These are phyloP conservation scores for Picus viridis DNA, from an alignment of 2,797 vertebrate genomes.

Conservation along the genomic window DNA sequence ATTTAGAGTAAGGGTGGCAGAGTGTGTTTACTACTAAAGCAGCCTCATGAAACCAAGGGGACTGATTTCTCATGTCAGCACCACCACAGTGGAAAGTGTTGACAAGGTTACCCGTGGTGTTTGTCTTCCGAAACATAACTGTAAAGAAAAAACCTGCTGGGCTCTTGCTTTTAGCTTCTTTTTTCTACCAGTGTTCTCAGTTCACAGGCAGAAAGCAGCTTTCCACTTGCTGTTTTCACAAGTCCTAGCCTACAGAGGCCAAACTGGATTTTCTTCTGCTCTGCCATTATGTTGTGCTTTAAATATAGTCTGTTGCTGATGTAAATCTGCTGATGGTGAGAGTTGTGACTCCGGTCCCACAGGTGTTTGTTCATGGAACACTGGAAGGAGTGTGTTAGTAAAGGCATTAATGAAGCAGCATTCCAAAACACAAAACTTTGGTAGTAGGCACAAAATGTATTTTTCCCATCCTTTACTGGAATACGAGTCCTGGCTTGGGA, in stretches of 20 bases:
- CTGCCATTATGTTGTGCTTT: not conserved
- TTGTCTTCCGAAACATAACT: conserved; percentile 21
- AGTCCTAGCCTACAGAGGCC: not conserved
- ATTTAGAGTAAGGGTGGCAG: not conserved
- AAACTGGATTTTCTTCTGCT: conserved; percentile 3
- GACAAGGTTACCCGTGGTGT: not conserved
- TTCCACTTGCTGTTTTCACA: not conserved
- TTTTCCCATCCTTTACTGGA: not conserved
- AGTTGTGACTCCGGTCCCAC: not conserved
- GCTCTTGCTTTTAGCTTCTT: not conserved
- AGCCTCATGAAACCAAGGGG: not conserved
- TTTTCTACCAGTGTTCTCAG: not conserved
- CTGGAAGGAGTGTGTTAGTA: not conserved
- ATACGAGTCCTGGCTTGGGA: not conserved
- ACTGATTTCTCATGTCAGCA: not conserved
- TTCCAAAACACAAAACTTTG: not conserved
- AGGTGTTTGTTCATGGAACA: not conserved
- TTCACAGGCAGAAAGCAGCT: not conserved
- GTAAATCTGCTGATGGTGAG: not conserved
- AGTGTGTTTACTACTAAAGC: not conserved
- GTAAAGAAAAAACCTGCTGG: not conserved
- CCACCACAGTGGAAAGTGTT: not conserved
- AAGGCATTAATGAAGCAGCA: conserved; percentile 9
- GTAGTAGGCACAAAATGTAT: not conserved
- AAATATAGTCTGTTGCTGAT: not conserved